Base-by-base conservation (phyloP, 1,140 invertebrate genomes). In the Venturia canescens region DNA sequence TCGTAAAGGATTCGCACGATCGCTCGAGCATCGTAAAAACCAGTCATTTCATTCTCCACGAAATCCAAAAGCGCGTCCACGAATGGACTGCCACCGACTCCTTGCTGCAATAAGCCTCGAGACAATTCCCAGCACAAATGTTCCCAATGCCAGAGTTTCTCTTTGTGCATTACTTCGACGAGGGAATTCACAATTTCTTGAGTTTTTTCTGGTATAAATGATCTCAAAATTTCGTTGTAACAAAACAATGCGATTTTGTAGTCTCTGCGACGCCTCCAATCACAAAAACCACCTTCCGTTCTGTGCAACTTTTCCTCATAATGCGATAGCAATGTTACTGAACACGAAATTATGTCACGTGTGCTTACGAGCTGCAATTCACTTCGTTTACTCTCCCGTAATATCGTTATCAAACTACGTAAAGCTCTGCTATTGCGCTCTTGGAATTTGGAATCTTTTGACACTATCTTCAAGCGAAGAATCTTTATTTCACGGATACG, bases 1-100 rank as follows among this genome's bases (percentile, higher is more conserved):
- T 92, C 90, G 29, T 92, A 92, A 1, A 94, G 82, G 11, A 93
- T 89, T 84, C 91, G 87, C 23, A 93, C 48, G 6, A 91, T 84
- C 11, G 57, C 72, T 67, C 83, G 82, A 16, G 80, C 76, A 9
- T 85, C 82, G 3, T 84, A 31, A 3, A 82, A 3, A 13, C 78
- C 31, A 18, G 82, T 78, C 53, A 82, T 50, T 13, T 79, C 75
- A 0, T 18, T 44, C 63, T 89, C 87, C 13, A 90, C 76, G 71
- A 85, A 87, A 2, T 89, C 77, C 60, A 83, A 87, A 21, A 92
- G 75, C 31, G 80, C 53, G 16, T 85, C 50, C 7, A 82, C 78
- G 57, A 89, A 82, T n/a, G 86, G 21, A 13, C 71, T 38, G 21
- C 84, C 87, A 16, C 57, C 23, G 11, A 84, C 75, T 27, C 83